These are phyloP conservation scores for Eriocheir sinensis DNA, from an alignment of 1,140 invertebrate genomes.

Conservation along the genomic window DNA sequence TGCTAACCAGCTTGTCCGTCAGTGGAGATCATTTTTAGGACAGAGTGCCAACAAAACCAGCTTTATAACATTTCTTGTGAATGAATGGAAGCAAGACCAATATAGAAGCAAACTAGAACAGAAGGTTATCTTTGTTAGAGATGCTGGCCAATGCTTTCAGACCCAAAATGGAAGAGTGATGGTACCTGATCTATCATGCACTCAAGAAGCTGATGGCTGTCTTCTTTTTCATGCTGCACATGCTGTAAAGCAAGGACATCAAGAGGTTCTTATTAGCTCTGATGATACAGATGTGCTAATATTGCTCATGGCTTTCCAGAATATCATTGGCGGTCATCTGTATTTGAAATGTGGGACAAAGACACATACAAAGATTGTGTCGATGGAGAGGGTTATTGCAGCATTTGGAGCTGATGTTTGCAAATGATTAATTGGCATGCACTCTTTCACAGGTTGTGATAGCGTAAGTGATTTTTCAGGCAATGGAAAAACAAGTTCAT, in stretches of 20 bases:
- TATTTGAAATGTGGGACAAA: constrained; percentile 28
- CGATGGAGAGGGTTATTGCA: constrained; percentile 8
- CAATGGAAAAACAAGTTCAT: background rate
- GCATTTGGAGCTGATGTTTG: constrained; percentile 14
- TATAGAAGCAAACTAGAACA: constrained; percentile 55
- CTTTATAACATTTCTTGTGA: constrained; percentile 46
- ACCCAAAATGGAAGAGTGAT: background rate
- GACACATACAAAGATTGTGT: constrained; percentile 11
- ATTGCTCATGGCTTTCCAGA: constrained; percentile 12
- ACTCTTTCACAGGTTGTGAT: background rate
- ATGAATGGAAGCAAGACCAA: constrained; percentile 34
- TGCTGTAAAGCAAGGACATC: constrained; percentile 26
- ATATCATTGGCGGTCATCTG: background rate
- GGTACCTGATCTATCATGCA: background rate
- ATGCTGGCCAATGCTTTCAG: constrained; percentile 35
- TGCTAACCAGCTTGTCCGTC: constrained; percentile 20
- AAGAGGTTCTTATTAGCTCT: constrained; percentile 37
- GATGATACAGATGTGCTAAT: constrained; percentile 54
- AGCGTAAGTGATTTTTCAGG: constrained; percentile 31
- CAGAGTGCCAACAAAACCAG: constrained; percentile 40
- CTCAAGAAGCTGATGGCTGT: constrained; percentile 34
- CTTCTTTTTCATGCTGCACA: constrained; percentile 42
- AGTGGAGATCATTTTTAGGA: constrained; percentile 15
- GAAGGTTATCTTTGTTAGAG: constrained; percentile 42
- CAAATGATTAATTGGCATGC: constrained; percentile 34